Evolutionary conservation across 2,113 vertebrate genomes (phyloP).

Genomic region (Istiophorus platypterus): DNA sequence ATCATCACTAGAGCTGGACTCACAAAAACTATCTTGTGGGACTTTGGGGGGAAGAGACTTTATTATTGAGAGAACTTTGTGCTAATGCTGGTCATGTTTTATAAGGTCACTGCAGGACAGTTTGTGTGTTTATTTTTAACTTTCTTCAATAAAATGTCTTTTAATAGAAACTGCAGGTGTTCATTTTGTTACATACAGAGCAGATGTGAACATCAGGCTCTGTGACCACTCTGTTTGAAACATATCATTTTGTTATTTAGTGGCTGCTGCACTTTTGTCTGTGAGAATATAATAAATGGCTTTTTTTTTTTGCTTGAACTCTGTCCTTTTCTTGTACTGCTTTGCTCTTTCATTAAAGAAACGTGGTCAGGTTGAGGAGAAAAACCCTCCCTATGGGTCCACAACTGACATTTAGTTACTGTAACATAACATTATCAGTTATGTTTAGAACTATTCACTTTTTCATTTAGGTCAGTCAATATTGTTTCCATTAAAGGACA

Average conservation of each 20-base stretch:
- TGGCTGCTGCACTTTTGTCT: constrained; percentile 76
- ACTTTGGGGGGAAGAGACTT: constrained; percentile 45
- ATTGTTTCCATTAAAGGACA: neutral
- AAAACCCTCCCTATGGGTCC: neutral
- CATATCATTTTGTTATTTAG: constrained; percentile 65
- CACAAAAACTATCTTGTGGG: constrained; percentile 72
- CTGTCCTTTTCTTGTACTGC: constrained; percentile 21
- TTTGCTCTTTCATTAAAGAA: neutral
- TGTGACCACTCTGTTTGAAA: constrained; percentile 77
- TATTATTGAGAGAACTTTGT: constrained; percentile 49
- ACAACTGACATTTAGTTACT: neutral
- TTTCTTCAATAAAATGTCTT: constrained; percentile 58
- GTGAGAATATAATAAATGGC: constrained; percentile 80
- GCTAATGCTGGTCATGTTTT: constrained; percentile 86
- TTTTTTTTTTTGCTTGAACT: constrained; percentile 68
- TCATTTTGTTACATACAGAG: constrained; percentile 32
- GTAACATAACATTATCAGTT: neutral
- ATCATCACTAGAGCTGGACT: constrained; percentile 90
- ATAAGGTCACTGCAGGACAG: constrained; percentile 85
- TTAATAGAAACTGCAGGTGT: constrained; percentile 46
- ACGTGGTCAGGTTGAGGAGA: neutral
- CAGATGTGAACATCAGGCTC: constrained; percentile 30
- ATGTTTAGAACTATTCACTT: neutral
- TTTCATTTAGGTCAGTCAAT: neutral
- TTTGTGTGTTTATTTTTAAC: constrained; percentile 62